Evolutionary conservation across 2,888 invertebrate species (phyloP), one percentile per base, ranked within the genome.

Genomic region (Helobdella robusta): DNA sequence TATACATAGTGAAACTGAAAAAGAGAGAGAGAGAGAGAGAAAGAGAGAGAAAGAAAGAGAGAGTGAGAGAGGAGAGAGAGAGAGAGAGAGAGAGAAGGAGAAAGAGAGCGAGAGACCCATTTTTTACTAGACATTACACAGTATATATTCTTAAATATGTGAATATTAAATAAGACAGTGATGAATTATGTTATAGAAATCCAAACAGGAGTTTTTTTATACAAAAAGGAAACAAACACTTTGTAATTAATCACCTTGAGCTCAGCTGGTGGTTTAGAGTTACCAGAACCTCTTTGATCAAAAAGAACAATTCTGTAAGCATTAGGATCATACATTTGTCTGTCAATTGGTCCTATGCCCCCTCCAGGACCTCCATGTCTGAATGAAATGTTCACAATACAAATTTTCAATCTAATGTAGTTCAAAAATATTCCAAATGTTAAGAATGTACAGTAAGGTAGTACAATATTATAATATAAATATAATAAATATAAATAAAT

Each of bases 211-310:
- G n/a, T n/a, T n/a, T n/a, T n/a, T n/a, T n/a, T n/a, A n/a, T n/a
- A n/a, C n/a, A n/a, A n/a, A n/a, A n/a, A n/a, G n/a, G n/a, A n/a
- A n/a, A n/a, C n/a, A n/a, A n/a, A n/a, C n/a, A n/a, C n/a, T n/a
- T n/a, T n/a, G n/a, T n/a, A n/a, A n/a, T n/a, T 20, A 60, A 36
- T 20, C 8, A 76, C 75, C 72, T 65, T 73, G 2, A 76, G 69
- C 67, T 76, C 76, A 48, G 73, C 76, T 20, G 74, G 36, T n/a
- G 76, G 75, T 11, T 66, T 71, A 11, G 76, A 76, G 65, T 74
- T 72, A 11, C 77, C 76, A 20, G 73, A 69, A 35, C 77, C 77
- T 66, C 77, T 67, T 66, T 77, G 76, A 66, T 77, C 75, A 66
- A 74, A 69, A 36, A 76, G 59, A 23, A 77, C 72, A 50, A 75